phyloP scores from a whole-genome alignment of 2,888 invertebrate species.

The Drosophila monieri region DNA sequence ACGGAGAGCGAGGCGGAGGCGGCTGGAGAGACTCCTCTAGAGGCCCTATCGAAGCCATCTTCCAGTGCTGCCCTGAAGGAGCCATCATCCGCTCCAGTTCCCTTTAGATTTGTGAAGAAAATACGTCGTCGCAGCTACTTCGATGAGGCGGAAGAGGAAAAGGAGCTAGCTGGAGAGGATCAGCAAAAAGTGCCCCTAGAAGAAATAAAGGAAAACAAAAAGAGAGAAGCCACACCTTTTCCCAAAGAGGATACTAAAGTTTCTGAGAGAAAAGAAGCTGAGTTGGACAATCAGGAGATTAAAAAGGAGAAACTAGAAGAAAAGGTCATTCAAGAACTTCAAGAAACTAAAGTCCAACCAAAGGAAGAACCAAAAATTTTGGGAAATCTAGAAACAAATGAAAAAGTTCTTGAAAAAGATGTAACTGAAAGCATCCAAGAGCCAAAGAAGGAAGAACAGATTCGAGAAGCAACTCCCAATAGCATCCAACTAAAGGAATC shows the following conservation, averaged over 20 bases:
- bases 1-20: slow-evolving; percentile 75
- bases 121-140: slow-evolving; percentile 80
- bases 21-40: slow-evolving; percentile 29
- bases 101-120: slow-evolving; percentile 82
- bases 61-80: not conserved
- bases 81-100: slow-evolving; percentile 56
- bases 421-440: not conserved
- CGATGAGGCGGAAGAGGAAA: slow-evolving; percentile 74
- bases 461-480: not conserved
- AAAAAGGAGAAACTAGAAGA: not conserved
- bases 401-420: not conserved
- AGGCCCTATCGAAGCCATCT: slow-evolving; percentile 8
- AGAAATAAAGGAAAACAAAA: slow-evolving; percentile 1
- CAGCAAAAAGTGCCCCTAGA: not conserved
- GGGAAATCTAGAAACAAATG: not conserved
- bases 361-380: not conserved
- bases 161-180: slow-evolving; percentile 13
- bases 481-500: not conserved
- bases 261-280: not conserved
- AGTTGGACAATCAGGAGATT: not conserved
- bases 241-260: slow-evolving; percentile 3
- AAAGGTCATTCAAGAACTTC: not conserved
- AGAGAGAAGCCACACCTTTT: slow-evolving; percentile 23
- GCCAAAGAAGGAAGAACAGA: not conserved
- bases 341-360: not conserved